Evolutionary conservation across 2,113 vertebrate genomes (phyloP).

Genomic region (Dendrocopos noguchii): DNA sequence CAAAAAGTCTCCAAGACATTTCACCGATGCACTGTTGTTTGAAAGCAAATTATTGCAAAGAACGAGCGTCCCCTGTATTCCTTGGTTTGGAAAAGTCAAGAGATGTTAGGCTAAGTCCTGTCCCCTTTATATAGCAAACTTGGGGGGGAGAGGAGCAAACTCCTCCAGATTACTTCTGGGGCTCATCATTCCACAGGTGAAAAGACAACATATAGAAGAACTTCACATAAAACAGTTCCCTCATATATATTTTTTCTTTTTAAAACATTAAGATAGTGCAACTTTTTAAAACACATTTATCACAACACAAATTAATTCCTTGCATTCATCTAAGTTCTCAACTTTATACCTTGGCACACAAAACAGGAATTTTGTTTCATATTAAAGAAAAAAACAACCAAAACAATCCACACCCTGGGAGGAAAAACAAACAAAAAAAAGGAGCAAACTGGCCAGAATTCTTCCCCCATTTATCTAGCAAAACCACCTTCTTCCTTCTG

Average conservation of each 20-base stretch:
- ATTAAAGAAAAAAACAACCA: slow-evolving; percentile 64
- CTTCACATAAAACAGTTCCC: slow-evolving; percentile 79
- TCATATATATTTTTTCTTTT: slow-evolving; percentile 70
- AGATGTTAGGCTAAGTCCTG: slow-evolving; percentile 76
- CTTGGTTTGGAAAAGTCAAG: slow-evolving; percentile 42
- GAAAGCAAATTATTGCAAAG: slow-evolving; percentile 67
- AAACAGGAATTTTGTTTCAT: slow-evolving; percentile 83
- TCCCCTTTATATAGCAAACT: slow-evolving; percentile 68
- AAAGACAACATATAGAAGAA: slow-evolving; percentile 75
- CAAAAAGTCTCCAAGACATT: slow-evolving; percentile 53
- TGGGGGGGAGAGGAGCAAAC: slow-evolving; percentile 47
- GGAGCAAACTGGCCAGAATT: slow-evolving; percentile 78
- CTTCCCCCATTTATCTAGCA: slow-evolving; percentile 70
- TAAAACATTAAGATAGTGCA: slow-evolving; percentile 93
- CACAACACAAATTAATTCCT: slow-evolving; percentile 80
- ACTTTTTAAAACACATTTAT: slow-evolving; percentile 84
- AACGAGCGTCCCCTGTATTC: slow-evolving; percentile 71
- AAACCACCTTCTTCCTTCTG: slow-evolving; percentile 68
- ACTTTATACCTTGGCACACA: slow-evolving; percentile 91
- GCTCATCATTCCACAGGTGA: slow-evolving; percentile 79
- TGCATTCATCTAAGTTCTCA: slow-evolving; percentile 78
- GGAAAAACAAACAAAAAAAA: slow-evolving; percentile 14
- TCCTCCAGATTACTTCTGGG: slow-evolving; percentile 76
- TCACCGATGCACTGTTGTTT: neutral
- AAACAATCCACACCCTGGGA: slow-evolving; percentile 46